Evolutionary conservation across 2,888 invertebrate species (phyloP).

Genomic region (Hecatera dysodea): DNA sequence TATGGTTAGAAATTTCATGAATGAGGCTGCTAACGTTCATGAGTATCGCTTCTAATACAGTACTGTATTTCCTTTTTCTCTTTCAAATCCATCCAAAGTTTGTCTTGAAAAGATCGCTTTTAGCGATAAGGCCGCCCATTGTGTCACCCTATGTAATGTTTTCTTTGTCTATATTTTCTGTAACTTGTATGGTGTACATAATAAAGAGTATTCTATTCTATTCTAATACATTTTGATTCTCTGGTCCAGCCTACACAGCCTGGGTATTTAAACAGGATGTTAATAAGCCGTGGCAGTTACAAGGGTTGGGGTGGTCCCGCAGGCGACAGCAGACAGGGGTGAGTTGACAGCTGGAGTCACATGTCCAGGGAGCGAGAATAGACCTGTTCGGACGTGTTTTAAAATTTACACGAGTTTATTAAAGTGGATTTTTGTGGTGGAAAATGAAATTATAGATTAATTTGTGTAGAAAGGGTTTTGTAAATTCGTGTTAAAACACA

Average conservation of each 20-base stretch:
- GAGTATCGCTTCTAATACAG: slow-evolving; percentile 12
- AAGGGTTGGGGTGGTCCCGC: slow-evolving; percentile 49
- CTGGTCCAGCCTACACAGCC: slow-evolving; percentile 8
- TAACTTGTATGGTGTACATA: too few relatives aligned
- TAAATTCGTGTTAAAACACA: too few relatives aligned
- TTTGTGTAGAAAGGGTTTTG: neutral
- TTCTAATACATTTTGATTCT: too few relatives aligned
- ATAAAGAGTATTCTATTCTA: too few relatives aligned
- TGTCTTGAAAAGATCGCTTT: too few relatives aligned
- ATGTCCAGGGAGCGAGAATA: slow-evolving; percentile 29
- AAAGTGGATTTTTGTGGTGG: neutral
- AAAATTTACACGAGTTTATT: slow-evolving; percentile 25
- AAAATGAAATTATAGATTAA: neutral
- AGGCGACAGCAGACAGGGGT: slow-evolving; percentile 52
- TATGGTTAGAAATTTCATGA: too few relatives aligned
- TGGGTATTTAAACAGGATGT: slow-evolving; percentile 60
- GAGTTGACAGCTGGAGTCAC: slow-evolving; percentile 53
- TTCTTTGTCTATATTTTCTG: too few relatives aligned
- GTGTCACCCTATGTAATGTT: too few relatives aligned
- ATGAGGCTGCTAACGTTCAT: neutral
- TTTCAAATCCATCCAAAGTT: too few relatives aligned
- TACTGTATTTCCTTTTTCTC: too few relatives aligned
- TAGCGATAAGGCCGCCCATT: too few relatives aligned
- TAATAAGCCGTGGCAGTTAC: slow-evolving; percentile 61
- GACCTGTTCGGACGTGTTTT: slow-evolving; percentile 30